phyloP scores from a whole-genome alignment of 2,797 vertebrate genomes.

The Margarornis squamiger region DNA sequence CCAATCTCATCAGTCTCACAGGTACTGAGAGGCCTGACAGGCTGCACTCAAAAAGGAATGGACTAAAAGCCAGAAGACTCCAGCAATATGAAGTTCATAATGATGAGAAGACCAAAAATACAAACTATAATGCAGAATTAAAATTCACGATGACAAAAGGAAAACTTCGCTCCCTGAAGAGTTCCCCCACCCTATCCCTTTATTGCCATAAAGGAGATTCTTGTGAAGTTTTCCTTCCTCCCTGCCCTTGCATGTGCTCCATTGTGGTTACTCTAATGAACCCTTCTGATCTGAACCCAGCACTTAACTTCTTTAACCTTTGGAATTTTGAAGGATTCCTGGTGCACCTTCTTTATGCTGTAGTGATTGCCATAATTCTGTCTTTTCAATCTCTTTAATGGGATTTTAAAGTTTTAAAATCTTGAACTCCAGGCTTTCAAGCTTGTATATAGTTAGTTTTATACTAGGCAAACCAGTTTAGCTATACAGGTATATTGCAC shows the following conservation, averaged over 20 bases:
- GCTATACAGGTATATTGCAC: slow-evolving; percentile 79
- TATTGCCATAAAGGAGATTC: slow-evolving; percentile 70
- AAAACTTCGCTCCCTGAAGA: slow-evolving; percentile 62
- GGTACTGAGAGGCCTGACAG: slow-evolving; percentile 84
- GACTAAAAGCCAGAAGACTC: slow-evolving; percentile 70
- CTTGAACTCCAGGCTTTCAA: slow-evolving; percentile 77
- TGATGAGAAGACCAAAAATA: slow-evolving; percentile 77
- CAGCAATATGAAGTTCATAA: slow-evolving; percentile 79
- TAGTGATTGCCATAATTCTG: slow-evolving; percentile 79
- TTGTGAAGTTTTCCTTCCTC: slow-evolving; percentile 69
- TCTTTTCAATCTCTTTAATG: slow-evolving; percentile 79
- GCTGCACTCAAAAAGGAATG: slow-evolving; percentile 40
- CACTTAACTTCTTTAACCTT: slow-evolving; percentile 79
- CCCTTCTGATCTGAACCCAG: slow-evolving; percentile 78
- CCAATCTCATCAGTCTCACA: slow-evolving; percentile 91
- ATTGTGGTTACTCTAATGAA: slow-evolving; percentile 74
- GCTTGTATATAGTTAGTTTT: slow-evolving; percentile 84
- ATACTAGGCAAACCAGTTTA: slow-evolving; percentile 76
- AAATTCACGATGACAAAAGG: slow-evolving; percentile 44
- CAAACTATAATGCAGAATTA: slow-evolving; percentile 54
- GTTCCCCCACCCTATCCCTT: slow-evolving; percentile 34
- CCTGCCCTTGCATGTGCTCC: slow-evolving; percentile 74
- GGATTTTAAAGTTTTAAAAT: slow-evolving; percentile 81
- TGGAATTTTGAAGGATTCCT: slow-evolving; percentile 80
- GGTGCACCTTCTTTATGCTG: slow-evolving; percentile 84